Base-by-base conservation (phyloP, 2,113 vertebrate genomes). In the Nannobrachium achirus region DNA sequence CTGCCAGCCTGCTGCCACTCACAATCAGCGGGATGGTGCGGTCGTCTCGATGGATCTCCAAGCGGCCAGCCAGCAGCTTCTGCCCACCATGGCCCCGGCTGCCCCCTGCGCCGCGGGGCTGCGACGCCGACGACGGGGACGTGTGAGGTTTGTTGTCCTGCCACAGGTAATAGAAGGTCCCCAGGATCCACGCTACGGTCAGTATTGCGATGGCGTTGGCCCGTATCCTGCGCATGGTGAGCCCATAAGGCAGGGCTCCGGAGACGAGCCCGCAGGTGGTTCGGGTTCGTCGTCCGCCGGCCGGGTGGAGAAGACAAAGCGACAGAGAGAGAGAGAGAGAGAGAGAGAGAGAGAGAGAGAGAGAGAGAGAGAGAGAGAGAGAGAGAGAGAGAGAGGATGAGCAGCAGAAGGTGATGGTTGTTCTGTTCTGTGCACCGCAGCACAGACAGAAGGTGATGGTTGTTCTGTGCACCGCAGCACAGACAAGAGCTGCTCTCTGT, bases 111-210 rank as follows among this genome's bases (percentile, higher is more conserved):
- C 71, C 69, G 57, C 89, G 92, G 56, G 84, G 76, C 49, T 92
- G 84, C 25, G 92, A 81, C 66, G 87, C 89, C 50, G 93, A 91
- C 56, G 92, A 91, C 60, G 94, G 87, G 73, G 93, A 90, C 62
- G 94, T 84, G 75, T 93, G 95, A 15, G 96, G 94, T 84, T 95
- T 97, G 91, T 90, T 97, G 93, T 97, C 96, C 94, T 98, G 97
- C 97, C 97, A 99, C 94, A 98, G 95, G 95, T 98, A 98, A 93
- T 99, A 99, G 84, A 98, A 98, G 89, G 96, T 98, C 67, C 97
- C 97, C 79, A 99, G 89, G 92, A 98, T 99, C 97, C 97, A 99
- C 57, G 97, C 97, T 52, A 97, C 96, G 11, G 97, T 98, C 85
- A 99, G 95, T 88, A 99, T 96, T 58, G 95, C 97, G 88, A 98